Conservation (phyloP, 1,140 invertebrate species). For the Tenebrio molitor region DNA sequence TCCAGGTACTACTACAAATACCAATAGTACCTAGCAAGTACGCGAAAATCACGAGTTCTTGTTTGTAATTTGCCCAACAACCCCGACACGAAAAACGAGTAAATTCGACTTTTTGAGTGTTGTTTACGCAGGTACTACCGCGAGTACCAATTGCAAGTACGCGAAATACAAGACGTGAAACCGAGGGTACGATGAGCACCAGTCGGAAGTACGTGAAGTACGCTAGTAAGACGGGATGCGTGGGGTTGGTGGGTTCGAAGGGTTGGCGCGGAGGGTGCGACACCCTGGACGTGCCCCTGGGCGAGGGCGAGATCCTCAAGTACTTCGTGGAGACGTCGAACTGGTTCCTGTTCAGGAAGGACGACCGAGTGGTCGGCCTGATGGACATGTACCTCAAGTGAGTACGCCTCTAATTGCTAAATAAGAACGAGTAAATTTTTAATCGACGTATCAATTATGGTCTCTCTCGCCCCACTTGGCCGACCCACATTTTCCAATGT, state of each 20-base stretch:
- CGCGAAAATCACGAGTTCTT: no score
- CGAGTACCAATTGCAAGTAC: conserved; percentile 11
- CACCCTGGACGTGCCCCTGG: conserved; percentile 53
- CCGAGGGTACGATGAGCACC: no score
- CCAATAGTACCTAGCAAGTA: no score
- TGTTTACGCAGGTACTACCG: not conserved
- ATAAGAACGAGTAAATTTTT: conserved; percentile 43
- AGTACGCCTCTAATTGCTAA: conserved; percentile 32
- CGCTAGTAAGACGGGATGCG: conserved; percentile 52
- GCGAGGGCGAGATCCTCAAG: conserved; percentile 52
- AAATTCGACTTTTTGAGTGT: not conserved
- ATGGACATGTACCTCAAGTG: conserved; percentile 55
- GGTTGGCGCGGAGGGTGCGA: conserved; percentile 34
- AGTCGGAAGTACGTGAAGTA: conserved; percentile 46
- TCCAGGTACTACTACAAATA: not conserved
- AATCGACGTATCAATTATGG: conserved; percentile 42
- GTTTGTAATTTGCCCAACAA: no score
- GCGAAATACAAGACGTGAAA: no score
- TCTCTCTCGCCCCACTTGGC: conserved; percentile 48
- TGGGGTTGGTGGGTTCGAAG: conserved; percentile 44
- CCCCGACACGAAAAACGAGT: no score
- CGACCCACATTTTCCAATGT: conserved; percentile 52
- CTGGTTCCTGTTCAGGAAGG: conserved; percentile 60
- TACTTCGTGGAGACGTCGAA: conserved; percentile 61
- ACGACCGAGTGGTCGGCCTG: conserved; percentile 49